A percentile compares a stretch with the other conserved stretches of the same genome.
These are phyloP conservation scores for Montipora foliosa DNA, from an alignment of 64 coral and sea anemone genomes.

Conservation along the genomic window DNA sequence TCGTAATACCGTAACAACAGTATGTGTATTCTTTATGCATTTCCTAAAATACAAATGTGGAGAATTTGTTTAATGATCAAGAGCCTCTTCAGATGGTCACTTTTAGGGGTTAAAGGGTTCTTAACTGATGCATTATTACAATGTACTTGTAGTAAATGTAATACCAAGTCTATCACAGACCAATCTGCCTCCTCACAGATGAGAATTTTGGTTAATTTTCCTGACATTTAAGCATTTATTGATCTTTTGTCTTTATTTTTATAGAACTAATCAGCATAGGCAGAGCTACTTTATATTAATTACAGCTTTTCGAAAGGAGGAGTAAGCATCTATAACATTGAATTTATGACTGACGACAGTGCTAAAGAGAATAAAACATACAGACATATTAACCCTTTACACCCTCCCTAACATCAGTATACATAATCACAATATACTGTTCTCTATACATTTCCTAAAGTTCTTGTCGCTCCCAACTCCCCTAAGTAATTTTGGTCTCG, in stretches of 20 bases:
- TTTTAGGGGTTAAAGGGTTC: too few relatives aligned
- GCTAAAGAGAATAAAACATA: slow-evolving; percentile 34
- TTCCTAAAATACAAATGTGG: too few relatives aligned
- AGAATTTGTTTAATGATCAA: slow-evolving; percentile 4
- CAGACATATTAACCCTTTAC: too few relatives aligned
- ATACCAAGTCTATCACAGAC: too few relatives aligned
- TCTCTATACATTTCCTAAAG: too few relatives aligned
- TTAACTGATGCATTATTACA: background rate
- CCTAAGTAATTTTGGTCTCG: too few relatives aligned
- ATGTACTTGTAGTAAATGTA: too few relatives aligned
- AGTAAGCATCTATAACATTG: slow-evolving; percentile 79
- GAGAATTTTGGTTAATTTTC: background rate
- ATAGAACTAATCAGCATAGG: slow-evolving; percentile 77
- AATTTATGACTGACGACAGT: slow-evolving; percentile 83
- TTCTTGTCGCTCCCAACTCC: too few relatives aligned
- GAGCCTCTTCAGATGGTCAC: background rate
- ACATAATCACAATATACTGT: background rate
- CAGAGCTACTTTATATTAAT: slow-evolving; percentile 51
- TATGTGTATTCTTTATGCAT: too few relatives aligned
- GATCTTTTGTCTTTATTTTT: background rate
- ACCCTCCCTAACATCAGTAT: background rate
- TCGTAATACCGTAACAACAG: background rate
- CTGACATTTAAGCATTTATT: background rate
- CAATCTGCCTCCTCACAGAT: too few relatives aligned
- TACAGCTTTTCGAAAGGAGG: slow-evolving; percentile 72